A percentile compares a stretch with the other conserved stretches of the same genome.
Conservation (phyloP, 1,140 invertebrate genomes). For the Scylla paramamosain region DNA sequence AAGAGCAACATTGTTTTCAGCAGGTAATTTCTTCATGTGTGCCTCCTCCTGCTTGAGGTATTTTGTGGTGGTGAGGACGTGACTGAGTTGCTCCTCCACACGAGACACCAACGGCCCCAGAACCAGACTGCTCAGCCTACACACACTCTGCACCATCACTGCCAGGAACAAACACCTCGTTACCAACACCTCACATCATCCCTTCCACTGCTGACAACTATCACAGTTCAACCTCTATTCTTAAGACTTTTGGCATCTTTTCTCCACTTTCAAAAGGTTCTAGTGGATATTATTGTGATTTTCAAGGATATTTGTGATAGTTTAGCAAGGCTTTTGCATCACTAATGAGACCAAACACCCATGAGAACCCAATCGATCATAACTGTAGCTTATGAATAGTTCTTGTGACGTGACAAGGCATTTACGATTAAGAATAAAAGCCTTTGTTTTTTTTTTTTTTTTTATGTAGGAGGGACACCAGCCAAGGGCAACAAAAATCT, state of each 20-base stretch:
- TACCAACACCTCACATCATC: not conserved
- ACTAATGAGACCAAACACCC: not conserved
- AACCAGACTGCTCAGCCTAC: slow-evolving; percentile 66
- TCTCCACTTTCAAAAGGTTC: not conserved
- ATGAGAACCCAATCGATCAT: too few species aligned
- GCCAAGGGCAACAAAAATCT: too few species aligned
- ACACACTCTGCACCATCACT: slow-evolving; percentile 71
- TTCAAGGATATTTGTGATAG: not conserved
- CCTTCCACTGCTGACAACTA: not conserved
- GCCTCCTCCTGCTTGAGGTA: slow-evolving; percentile 62
- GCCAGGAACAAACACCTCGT: not conserved
- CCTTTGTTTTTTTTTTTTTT: too few species aligned
- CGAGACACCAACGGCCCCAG: slow-evolving; percentile 58
- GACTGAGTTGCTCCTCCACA: slow-evolving; percentile 55
- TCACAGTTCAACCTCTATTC: not conserved
- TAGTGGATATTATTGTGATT: not conserved
- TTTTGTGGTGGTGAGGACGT: slow-evolving; percentile 45
- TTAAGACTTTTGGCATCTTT: not conserved
- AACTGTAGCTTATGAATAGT: too few species aligned
- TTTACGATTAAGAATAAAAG: too few species aligned
- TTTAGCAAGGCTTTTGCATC: not conserved
- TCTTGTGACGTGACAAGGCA: too few species aligned
- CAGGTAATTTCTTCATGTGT: slow-evolving; percentile 38
- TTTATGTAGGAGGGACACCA: too few species aligned
- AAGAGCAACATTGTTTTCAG: slow-evolving; percentile 52